A percentile compares a stretch with the other conserved stretches of the same genome.
phyloP scores from a whole-genome alignment of 2,888 invertebrate species.

The Platycheirus albimanus region DNA sequence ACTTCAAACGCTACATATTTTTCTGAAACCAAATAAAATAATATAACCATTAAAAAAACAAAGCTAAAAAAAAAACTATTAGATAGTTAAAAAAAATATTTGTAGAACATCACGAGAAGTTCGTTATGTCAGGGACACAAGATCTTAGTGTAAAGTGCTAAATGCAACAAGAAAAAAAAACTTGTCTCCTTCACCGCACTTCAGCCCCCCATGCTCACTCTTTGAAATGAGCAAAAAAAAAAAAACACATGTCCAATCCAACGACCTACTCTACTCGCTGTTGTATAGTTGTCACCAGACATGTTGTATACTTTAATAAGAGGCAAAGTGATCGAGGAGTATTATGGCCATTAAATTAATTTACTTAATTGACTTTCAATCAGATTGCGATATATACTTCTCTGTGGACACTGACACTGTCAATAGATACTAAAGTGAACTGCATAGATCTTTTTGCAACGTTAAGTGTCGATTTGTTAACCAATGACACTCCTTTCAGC shows the following conservation, averaged over 20 bases:
- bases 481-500: slow-evolving; percentile 21
- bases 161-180: slow-evolving; percentile 47
- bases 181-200: background rate
- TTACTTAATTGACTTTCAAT: slow-evolving; percentile 72
- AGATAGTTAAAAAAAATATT: slow-evolving; percentile 67
- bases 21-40: too few relatives aligned
- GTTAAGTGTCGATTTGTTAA: slow-evolving; percentile 38
- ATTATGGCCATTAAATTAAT: slow-evolving; percentile 68
- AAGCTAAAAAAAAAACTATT: background rate
- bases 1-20: background rate
- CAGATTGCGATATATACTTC: slow-evolving; percentile 45
- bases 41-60: too few relatives aligned
- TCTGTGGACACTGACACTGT: slow-evolving; percentile 21
- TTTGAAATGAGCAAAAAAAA: slow-evolving; percentile 34
- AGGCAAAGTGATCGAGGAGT: slow-evolving; percentile 2
- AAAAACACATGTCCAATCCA: slow-evolving; percentile 68
- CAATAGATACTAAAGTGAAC: background rate
- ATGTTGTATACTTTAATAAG: slow-evolving; percentile 6
- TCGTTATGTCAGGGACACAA: slow-evolving; percentile 72
- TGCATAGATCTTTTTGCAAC: slow-evolving; percentile 22
- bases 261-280: slow-evolving; percentile 52
- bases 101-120: slow-evolving; percentile 69
- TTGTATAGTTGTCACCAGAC: slow-evolving; percentile 21
- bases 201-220: slow-evolving; percentile 11
- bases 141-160: slow-evolving; percentile 60